Base-by-base conservation (phyloP, 2,888 invertebrate genomes). In the Drosophila suboccidentalis region DNA sequence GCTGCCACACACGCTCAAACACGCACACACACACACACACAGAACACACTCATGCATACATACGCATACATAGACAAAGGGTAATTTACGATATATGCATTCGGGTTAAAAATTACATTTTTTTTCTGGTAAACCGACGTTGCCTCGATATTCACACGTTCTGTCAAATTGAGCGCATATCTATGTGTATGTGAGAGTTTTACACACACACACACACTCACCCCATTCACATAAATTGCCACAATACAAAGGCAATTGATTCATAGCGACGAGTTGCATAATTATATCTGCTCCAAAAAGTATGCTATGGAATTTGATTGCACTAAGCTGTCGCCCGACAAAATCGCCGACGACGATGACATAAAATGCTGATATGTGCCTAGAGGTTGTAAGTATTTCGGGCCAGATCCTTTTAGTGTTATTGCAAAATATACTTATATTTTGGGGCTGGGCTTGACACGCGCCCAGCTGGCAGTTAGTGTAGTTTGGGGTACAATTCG, bases 121-220 rank as follows among this genome's bases (percentile, higher is more conserved):
- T 84, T 87, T 67, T 87, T 80, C 78, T 82, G 90, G 83, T 75
- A 49, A 78, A 79, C 89, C 90, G 75, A 80, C 22, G 46, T 60
- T 57, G 74, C 90, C 82, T 85, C 85, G 86, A 83, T 81, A 78
- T 84, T 90, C 87, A 87, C 91, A 89, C 91, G 85, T 85, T 71
- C 78, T 73, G 62, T 55, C 71, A 70, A 81, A 76, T 76, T 69
- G 68, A 67, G 54, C 49, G 47, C 15, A 10, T 22, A 39, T 54
- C 11, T 50, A 34, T 19, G 29, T 50, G 38, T 44, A 36, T 53
- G n/a, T 53, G 38, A 43, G 46, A 26, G 29, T 11, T 26, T 26
- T 11, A 43, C 29, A 57, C 22, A 34, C 26, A 51, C 41, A 50
- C 11, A 49, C 34, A 43, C n/a, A 26, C 41, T 17, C 61, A 73